A percentile compares a stretch with the other conserved stretches of the same genome.
Evolutionary conservation across 1,140 invertebrate genomes (phyloP).

Genomic region (Spodoptera frugiperda): DNA sequence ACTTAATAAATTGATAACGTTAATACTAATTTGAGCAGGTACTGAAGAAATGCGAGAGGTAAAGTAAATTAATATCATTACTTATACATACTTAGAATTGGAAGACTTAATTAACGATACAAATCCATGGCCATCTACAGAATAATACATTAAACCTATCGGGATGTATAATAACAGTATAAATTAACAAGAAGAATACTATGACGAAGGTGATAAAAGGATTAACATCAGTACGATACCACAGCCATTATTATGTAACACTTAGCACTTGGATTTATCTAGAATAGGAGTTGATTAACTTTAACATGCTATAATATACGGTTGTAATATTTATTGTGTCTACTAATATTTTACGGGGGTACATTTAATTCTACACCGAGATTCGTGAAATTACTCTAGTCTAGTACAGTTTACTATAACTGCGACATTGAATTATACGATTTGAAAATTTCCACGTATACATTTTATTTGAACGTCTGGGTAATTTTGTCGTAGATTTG

Average conservation of each 20-base stretch:
- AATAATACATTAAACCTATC: slow-evolving; percentile 70
- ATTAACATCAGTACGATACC: slow-evolving; percentile 82
- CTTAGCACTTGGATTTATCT: slow-evolving; percentile 78
- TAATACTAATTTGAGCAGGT: slow-evolving; percentile 77
- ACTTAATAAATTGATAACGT: slow-evolving; percentile 58
- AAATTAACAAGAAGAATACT: slow-evolving; percentile 69
- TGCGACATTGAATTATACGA: slow-evolving; percentile 37
- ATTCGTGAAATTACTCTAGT: slow-evolving; percentile 32
- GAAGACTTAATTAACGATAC: slow-evolving; percentile 83
- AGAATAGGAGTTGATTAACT: slow-evolving; percentile 69
- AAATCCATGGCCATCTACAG: slow-evolving; percentile 77
- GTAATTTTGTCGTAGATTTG: slow-evolving; percentile 4
- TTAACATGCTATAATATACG: slow-evolving; percentile 48
- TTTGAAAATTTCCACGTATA: slow-evolving; percentile 34
- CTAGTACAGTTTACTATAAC: slow-evolving; percentile 21
- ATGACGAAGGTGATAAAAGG: slow-evolving; percentile 74
- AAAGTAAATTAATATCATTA: slow-evolving; percentile 66
- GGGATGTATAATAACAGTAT: slow-evolving; percentile 66
- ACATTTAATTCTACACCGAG: slow-evolving; percentile 30
- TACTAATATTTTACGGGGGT: slow-evolving; percentile 44
- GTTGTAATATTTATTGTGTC: slow-evolving; percentile 33
- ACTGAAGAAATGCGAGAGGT: slow-evolving; percentile 70
- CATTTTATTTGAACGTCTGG: slow-evolving; percentile 35
- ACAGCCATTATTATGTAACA: slow-evolving; percentile 83
- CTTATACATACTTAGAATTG: slow-evolving; percentile 77